Conservation (phyloP, 64 coral and sea anemone species). For the Dendronephthya gigantea region DNA sequence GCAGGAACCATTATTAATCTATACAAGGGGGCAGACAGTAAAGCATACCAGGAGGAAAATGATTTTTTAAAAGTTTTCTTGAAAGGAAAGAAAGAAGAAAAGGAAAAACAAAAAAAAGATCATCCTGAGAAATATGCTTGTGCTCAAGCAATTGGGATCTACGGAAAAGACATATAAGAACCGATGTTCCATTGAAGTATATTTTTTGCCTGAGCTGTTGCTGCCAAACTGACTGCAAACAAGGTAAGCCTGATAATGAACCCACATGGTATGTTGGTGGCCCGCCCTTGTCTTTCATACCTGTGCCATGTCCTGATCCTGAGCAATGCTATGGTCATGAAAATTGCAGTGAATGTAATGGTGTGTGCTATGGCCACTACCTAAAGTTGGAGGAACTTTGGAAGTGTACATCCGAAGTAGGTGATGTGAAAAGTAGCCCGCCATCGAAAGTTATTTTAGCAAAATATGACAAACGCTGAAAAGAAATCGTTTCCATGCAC, state of each 20-base stretch:
- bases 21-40: too few species aligned
- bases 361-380: not conserved
- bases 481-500: not conserved
- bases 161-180: slow-evolving; percentile 11
- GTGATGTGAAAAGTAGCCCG: not conserved
- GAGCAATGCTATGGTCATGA: not conserved
- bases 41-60: too few species aligned
- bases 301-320: not conserved
- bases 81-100: too few species aligned
- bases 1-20: too few species aligned
- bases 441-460: not conserved
- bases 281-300: not conserved
- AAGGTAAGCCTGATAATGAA: not conserved
- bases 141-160: slow-evolving; percentile 10
- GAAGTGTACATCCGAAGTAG: not conserved
- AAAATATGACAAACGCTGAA: not conserved
- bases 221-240: not conserved
- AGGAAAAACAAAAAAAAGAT: not conserved
- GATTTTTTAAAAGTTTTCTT: too few species aligned
- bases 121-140: not conserved
- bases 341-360: not conserved
- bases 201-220: slow-evolving; percentile 5
- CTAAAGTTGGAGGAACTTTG: not conserved
- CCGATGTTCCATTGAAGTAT: not conserved
- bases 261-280: not conserved